Base-by-base conservation (phyloP, 2,113 vertebrate genomes). In the Pogonocichla stellata region DNA sequence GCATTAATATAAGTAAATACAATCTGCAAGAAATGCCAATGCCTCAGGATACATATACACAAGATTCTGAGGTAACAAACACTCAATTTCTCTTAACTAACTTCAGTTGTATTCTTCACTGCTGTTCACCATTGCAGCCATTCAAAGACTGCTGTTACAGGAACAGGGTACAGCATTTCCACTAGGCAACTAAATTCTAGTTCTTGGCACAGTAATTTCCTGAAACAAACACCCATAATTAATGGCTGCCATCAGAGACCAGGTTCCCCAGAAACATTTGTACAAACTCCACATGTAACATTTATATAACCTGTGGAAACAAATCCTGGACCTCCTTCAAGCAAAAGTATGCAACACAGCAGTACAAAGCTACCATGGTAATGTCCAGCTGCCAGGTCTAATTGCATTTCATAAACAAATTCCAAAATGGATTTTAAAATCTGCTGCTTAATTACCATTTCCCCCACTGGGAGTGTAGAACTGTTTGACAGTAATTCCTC, bases 401-500 rank as follows among this genome's bases (percentile, higher is more conserved):
- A 94, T 78, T 77, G 47, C 72, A 42, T 43, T 91, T 77, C 84
- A 94, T 34, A 79, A 74, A 79, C 48, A 38, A 89, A 93, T 61
- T 92, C 71, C 73, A 75, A 84, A 89, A 87, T 4, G 19, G 66
- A 95, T 85, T 90, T 87, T 5, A 65, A 82, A 91, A 87, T 87
- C 45, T 82, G 50, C 50, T 72, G 36, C 81, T 95, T 95, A 94
- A 95, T 93, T 89, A 95, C 28, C 17, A 53, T 40, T 70, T 65
- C 40, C 34, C 80, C 61, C 60, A 66, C 53, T 54, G 66, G 45
- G 91, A 89, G 12, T 34, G 42, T 62, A 79, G 45, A 66, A 87
- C 23, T 78, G 65, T 72, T 87, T 84, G 42, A 80, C 5, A 88
- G 31, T 51, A 96, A 90, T 80, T 92, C 51, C 61, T 83, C 53